phyloP scores from a whole-genome alignment of 2,888 invertebrate species.

The Orthosia gracilis region DNA sequence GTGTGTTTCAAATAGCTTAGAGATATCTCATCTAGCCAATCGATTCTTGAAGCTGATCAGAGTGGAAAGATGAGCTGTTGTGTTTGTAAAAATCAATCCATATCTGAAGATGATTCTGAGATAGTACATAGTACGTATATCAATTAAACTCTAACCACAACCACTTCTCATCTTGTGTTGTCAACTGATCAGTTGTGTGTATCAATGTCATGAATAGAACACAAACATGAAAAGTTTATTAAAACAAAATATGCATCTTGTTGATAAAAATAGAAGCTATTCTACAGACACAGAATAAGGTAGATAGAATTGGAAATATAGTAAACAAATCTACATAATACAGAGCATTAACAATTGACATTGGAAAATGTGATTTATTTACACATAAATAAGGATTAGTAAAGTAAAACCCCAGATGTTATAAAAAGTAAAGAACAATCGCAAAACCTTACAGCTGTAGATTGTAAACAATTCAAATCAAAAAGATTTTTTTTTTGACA shows the following conservation, averaged over 20 bases:
- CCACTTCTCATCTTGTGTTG: conserved; percentile 2
- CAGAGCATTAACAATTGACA: not conserved
- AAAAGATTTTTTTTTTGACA: not conserved
- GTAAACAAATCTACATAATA: not conserved
- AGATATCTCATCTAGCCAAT: too few species aligned
- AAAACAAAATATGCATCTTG: conserved; percentile 9
- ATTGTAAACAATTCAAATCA: not conserved
- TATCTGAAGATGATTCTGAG: conserved; percentile 9
- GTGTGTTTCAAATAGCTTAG: too few species aligned
- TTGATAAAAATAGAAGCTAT: not conserved
- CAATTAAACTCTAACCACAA: conserved; percentile 10
- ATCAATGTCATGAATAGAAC: conserved; percentile 1
- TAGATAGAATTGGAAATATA: too few species aligned
- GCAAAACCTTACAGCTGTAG: not conserved
- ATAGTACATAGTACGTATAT: not conserved
- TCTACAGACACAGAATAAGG: not conserved
- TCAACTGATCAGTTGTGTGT: not conserved
- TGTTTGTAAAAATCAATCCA: conserved; percentile 3
- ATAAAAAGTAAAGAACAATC: not conserved
- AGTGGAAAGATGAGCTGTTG: too few species aligned
- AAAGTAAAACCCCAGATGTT: not conserved
- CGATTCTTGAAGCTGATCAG: too few species aligned
- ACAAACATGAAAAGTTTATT: not conserved
- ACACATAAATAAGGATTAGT: not conserved
- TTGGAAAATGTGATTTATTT: not conserved